Evolutionary conservation across 1,140 invertebrate species (phyloP).

Genomic region (Tyrophagus putrescentiae): DNA sequence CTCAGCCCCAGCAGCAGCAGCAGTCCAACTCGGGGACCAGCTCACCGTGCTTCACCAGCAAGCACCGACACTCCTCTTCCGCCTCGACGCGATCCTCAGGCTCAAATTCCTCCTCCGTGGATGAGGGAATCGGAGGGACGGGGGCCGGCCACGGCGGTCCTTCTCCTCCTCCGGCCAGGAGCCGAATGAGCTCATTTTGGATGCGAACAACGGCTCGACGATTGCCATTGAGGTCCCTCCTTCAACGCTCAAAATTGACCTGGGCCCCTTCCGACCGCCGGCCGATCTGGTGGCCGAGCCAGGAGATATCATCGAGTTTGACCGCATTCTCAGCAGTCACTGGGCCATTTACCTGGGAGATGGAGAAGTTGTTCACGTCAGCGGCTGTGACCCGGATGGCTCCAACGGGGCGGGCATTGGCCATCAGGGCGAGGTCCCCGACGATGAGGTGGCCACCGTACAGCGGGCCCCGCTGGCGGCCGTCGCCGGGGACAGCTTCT

Average conservation of each 20-base stretch:
- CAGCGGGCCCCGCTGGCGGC: conserved; percentile 23
- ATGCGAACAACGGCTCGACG: not conserved
- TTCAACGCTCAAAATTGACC: not conserved
- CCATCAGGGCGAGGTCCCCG: conserved; percentile 26
- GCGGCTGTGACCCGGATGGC: conserved; percentile 25
- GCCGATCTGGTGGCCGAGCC: conserved; percentile 4
- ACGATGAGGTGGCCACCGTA: conserved; percentile 25
- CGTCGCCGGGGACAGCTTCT: conserved; percentile 28
- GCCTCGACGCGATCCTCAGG: no score
- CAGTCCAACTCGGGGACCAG: no score
- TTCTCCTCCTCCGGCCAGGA: no score
- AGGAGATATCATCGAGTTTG: conserved; percentile 32
- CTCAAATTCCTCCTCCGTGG: no score
- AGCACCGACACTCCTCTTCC: no score
- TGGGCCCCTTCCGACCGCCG: not conserved
- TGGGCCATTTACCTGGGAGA: conserved; percentile 32
- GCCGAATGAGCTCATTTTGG: conserved; percentile 2
- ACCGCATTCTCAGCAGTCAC: conserved; percentile 29
- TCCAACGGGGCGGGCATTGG: no score
- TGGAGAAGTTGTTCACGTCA: conserved; percentile 29
- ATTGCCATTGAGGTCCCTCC: not conserved
- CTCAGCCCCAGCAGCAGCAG: no score
- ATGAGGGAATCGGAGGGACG: no score
- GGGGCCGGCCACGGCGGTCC: no score
- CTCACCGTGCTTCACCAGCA: no score